A percentile compares a stretch with the other conserved stretches of the same genome.
Conservation (phyloP, 2,888 invertebrate species). For the Rhamnusium bicolor region DNA sequence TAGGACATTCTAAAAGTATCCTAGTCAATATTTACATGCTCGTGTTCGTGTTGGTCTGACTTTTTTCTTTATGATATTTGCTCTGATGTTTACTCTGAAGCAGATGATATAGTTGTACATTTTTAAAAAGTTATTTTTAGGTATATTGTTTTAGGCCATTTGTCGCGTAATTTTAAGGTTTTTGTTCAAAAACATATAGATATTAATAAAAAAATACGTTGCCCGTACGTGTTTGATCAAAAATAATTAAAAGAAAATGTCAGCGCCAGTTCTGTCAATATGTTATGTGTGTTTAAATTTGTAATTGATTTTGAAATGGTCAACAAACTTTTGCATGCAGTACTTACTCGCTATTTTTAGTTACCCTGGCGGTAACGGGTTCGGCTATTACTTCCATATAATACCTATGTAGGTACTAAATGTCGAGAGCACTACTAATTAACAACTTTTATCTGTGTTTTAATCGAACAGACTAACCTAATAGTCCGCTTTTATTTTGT, state of each 20-base stretch:
- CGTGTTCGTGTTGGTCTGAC: neutral
- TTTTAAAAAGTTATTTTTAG: neutral
- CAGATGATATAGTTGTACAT: neutral
- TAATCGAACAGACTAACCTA: constrained; percentile 16
- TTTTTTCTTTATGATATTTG: neutral
- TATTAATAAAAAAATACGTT: neutral
- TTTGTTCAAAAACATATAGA: neutral
- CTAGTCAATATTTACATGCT: neutral
- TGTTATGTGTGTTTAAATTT: neutral
- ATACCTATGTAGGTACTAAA: neutral
- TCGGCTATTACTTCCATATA: constrained; percentile 19
- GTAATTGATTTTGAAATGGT: neutral
- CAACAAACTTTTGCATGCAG: constrained; percentile 13
- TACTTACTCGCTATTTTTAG: constrained; percentile 30
- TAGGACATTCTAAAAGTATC: neutral
- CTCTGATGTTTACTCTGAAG: neutral
- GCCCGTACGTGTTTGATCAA: neutral
- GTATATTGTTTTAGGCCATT: neutral
- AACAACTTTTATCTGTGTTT: constrained; percentile 5
- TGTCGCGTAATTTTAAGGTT: neutral
- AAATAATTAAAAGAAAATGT: neutral
- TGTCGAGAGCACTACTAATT: neutral
- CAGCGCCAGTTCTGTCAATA: neutral
- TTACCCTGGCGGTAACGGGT: neutral
- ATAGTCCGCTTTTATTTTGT: constrained; percentile 13